Conservation (phyloP, 2,113 vertebrate species). For the Rhabdomys dilectus region DNA sequence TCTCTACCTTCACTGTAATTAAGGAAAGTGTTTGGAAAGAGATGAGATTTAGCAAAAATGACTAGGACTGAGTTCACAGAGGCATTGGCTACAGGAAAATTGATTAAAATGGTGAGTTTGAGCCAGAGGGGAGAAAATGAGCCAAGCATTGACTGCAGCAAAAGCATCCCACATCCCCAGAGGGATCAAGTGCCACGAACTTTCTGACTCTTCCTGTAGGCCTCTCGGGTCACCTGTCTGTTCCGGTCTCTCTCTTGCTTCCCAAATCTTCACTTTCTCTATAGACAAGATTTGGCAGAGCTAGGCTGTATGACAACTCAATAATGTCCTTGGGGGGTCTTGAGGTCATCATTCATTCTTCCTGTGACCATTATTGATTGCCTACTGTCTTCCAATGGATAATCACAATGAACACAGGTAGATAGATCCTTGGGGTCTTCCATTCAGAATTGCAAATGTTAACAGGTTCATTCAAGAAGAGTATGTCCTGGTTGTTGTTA, state of each 20-base stretch:
- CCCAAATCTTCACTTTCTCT: background rate
- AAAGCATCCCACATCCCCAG: slow-evolving; percentile 21
- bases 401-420: background rate
- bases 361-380: background rate
- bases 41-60: slow-evolving; percentile 38
- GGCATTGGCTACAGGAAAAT: slow-evolving; percentile 30
- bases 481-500: background rate
- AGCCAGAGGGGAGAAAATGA: background rate
- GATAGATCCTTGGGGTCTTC: background rate
- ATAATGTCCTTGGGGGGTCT: background rate
- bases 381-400: background rate
- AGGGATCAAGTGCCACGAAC: background rate
- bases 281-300: background rate
- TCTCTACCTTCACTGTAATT: background rate
- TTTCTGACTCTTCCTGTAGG: background rate
- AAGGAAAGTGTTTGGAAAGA: slow-evolving; percentile 29
- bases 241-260: background rate
- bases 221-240: background rate
- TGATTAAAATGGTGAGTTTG: slow-evolving; percentile 52
- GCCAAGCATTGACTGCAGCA: slow-evolving; percentile 40
- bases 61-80: slow-evolving; percentile 30
- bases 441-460: background rate
- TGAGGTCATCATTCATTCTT: background rate
- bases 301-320: background rate
- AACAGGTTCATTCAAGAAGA: background rate